A percentile compares a stretch with the other conserved stretches of the same genome.
Evolutionary conservation across 1,140 invertebrate species (phyloP).

Genomic region (Bombus sylvicola): DNA sequence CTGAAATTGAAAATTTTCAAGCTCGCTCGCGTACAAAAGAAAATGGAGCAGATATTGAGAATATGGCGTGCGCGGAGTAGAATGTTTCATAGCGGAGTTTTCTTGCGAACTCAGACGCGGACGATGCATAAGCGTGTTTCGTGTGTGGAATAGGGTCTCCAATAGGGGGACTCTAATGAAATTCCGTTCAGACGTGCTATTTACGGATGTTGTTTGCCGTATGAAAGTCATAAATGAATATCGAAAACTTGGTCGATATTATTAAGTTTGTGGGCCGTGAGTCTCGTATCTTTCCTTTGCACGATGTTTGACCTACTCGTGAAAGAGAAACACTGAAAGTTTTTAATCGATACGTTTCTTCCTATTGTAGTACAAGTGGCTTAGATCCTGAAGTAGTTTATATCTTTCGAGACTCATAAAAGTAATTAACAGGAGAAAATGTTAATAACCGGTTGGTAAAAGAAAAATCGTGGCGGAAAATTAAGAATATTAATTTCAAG

Average conservation of each 20-base stretch:
- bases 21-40: constrained; percentile 5
- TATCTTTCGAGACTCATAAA: neutral
- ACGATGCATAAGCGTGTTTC: constrained; percentile 24
- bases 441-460: neutral
- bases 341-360: neutral
- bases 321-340: neutral
- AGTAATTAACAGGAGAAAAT: no score
- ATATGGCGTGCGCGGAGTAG: neutral
- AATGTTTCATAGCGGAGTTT: neutral
- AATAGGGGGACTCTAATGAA: constrained; percentile 32
- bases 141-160: constrained; percentile 5
- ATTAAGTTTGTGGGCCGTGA: neutral
- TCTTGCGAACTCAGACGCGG: constrained; percentile 8
- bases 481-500: neutral
- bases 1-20: constrained; percentile 40
- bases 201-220: neutral
- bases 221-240: constrained; percentile 2
- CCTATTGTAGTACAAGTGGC: neutral
- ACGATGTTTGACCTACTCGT: neutral
- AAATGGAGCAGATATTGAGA: constrained; percentile 12
- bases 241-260: neutral
- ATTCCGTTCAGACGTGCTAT: constrained; percentile 17
- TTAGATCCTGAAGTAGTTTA: neutral
- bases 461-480: neutral
- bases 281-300: neutral